A percentile compares a stretch with the other conserved stretches of the same genome.
Conservation (phyloP, 2,888 invertebrate genomes). For the Halictus quadricinctus region DNA sequence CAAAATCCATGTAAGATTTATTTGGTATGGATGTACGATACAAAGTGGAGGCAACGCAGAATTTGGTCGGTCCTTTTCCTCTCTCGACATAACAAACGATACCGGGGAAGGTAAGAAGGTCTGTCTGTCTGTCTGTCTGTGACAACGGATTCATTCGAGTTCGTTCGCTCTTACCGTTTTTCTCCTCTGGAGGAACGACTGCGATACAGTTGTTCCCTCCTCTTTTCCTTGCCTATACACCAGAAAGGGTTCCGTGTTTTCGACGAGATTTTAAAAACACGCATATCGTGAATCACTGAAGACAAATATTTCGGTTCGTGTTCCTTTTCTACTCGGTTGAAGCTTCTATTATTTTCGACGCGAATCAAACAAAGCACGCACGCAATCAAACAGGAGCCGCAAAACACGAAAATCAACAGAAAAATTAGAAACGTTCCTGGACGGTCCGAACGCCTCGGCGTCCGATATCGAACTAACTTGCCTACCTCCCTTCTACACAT, state of each 20-base stretch:
- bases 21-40: not conserved
- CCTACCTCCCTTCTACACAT: conserved; percentile 51
- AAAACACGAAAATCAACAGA: not conserved
- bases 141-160: not conserved
- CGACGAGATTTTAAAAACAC: conserved; percentile 37
- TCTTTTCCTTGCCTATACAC: conserved; percentile 36
- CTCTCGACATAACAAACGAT: not conserved
- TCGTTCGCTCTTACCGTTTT: conserved; percentile 39
- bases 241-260: conserved; percentile 35
- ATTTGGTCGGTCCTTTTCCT: not conserved
- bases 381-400: not conserved
- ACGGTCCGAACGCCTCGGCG: conserved; percentile 61
- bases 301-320: not conserved
- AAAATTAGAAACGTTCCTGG: conserved; percentile 14
- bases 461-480: conserved; percentile 71
- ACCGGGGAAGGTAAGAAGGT: not conserved
- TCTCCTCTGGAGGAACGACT: conserved; percentile 19
- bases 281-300: conserved; percentile 43
- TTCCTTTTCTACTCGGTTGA: not conserved
- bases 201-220: conserved; percentile 14
- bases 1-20: not conserved
- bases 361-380: conserved; percentile 17
- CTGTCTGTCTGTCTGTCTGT: too few relatives aligned
- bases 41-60: not conserved
- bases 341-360: too few relatives aligned